Conservation (phyloP, 2,113 vertebrate species). For the Phrynosoma platyrhinos region DNA sequence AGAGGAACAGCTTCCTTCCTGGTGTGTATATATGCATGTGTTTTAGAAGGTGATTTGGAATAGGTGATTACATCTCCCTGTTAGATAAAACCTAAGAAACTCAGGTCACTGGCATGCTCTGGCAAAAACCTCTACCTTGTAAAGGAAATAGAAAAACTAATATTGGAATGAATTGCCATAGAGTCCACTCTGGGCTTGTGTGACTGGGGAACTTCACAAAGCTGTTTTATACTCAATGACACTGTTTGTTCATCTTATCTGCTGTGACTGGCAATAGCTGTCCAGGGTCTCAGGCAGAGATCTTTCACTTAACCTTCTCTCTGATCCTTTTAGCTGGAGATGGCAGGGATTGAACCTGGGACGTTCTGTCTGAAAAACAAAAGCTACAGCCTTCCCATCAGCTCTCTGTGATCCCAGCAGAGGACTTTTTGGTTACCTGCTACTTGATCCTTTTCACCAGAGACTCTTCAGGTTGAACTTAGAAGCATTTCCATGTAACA, state of each 20-base stretch:
- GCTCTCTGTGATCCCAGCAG: too few species aligned
- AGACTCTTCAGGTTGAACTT: not conserved
- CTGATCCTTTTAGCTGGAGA: too few species aligned
- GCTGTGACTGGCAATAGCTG: not conserved
- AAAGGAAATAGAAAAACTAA: not conserved
- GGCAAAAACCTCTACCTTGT: not conserved
- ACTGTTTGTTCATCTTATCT: not conserved
- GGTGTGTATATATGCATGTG: not conserved
- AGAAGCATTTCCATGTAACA: not conserved
- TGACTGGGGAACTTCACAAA: not conserved
- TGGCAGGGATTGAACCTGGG: too few species aligned
- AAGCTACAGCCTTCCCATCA: not conserved
- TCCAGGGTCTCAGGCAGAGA: too few species aligned
- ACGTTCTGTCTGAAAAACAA: too few species aligned
- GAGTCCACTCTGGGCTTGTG: not conserved
- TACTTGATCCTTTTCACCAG: not conserved
- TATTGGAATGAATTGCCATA: not conserved
- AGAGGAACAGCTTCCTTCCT: too few species aligned
- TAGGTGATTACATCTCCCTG: slow-evolving; percentile 23
- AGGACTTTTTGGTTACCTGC: not conserved
- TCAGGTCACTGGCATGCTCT: not conserved
- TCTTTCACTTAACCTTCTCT: not conserved
- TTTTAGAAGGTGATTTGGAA: slow-evolving; percentile 19
- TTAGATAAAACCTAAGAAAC: slow-evolving; percentile 29
- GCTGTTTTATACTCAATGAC: not conserved